Conservation (phyloP, 2,113 vertebrate genomes). For the Syngnathus floridae region DNA sequence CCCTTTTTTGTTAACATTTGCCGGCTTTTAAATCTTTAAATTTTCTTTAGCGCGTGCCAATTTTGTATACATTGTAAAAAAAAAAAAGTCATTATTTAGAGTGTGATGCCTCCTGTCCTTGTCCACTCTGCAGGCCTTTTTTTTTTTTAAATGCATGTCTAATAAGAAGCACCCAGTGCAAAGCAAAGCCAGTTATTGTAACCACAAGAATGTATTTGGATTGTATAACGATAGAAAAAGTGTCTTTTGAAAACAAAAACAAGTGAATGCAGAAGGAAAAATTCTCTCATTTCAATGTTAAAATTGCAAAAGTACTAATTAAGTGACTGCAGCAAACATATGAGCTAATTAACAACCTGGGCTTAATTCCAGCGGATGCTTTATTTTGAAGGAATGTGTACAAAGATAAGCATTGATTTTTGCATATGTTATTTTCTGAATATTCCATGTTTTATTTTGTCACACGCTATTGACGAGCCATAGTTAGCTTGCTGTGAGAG, state of each 20-base stretch:
- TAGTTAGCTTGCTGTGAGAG: slow-evolving; percentile 35
- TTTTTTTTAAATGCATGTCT: slow-evolving; percentile 55
- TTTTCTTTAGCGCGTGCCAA: slow-evolving; percentile 61
- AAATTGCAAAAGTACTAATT: background rate
- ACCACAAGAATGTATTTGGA: slow-evolving; percentile 80
- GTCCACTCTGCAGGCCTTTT: slow-evolving; percentile 48
- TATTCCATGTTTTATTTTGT: slow-evolving; percentile 6
- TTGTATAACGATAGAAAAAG: slow-evolving; percentile 60
- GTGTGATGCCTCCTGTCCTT: slow-evolving; percentile 45
- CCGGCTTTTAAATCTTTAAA: slow-evolving; percentile 62
- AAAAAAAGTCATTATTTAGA: slow-evolving; percentile 45
- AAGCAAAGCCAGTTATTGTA: slow-evolving; percentile 60
- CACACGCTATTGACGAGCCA: slow-evolving; percentile 7
- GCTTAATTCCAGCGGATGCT: slow-evolving; percentile 5
- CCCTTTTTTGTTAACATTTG: slow-evolving; percentile 20
- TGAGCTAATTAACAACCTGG: slow-evolving; percentile 51
- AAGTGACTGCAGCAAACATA: background rate
- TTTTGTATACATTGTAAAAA: slow-evolving; percentile 62
- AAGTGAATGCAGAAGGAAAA: slow-evolving; percentile 60
- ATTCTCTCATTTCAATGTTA: slow-evolving; percentile 22
- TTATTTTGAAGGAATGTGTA: slow-evolving; percentile 49
- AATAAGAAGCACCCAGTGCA: background rate
- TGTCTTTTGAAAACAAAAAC: slow-evolving; percentile 60
- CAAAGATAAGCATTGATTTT: slow-evolving; percentile 18
- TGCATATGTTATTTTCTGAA: slow-evolving; percentile 10